Percentiles rank a stretch among this genome's conserved stretches.
phyloP scores from a whole-genome alignment of 2,113 vertebrate species.

The Ciconia stormi region DNA sequence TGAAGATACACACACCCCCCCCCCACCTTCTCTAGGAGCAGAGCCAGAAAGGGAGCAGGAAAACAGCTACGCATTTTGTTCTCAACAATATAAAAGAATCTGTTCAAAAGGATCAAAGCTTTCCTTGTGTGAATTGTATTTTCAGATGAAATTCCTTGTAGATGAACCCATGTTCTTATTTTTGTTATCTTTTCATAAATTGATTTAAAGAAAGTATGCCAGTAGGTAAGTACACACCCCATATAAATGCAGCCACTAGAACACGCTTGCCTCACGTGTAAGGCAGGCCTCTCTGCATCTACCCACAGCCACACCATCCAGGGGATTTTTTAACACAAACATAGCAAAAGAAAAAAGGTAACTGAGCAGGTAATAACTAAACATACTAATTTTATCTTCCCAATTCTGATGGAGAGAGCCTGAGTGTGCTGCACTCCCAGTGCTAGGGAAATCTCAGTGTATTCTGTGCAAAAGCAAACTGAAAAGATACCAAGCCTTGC shows the following conservation, averaged over 20 bases:
- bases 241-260: accelerated
- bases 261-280: accelerated
- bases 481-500: neutral
- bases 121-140: neutral
- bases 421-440: accelerated
- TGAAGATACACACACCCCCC: neutral
- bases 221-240: neutral
- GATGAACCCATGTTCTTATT: neutral
- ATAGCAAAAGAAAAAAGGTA: neutral
- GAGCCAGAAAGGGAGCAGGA: neutral
- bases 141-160: neutral
- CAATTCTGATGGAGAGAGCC: accelerated
- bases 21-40: accelerated
- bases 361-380: neutral
- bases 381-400: neutral
- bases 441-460: neutral
- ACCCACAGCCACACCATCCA: neutral
- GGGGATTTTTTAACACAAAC: neutral
- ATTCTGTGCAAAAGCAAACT: neutral
- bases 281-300: neutral
- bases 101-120: too few species aligned
- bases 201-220: too few species aligned
- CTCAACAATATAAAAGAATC: neutral
- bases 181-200: accelerated
- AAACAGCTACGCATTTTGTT: accelerated